Conservation (phyloP, 2,113 vertebrate species). For the Triplophysa dalaica region DNA sequence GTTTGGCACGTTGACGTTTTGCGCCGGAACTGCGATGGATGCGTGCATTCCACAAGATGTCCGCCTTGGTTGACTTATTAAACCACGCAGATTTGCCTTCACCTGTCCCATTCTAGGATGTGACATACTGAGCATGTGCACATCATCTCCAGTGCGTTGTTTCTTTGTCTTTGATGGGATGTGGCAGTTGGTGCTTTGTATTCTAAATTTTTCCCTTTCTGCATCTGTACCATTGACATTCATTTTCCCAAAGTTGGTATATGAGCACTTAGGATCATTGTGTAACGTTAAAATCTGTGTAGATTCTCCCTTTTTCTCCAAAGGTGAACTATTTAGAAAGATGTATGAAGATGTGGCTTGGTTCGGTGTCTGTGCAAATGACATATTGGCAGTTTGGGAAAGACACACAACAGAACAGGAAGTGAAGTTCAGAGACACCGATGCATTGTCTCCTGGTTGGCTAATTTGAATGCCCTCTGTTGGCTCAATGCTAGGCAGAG, state of each 20-base stretch:
- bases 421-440: conserved; percentile 32
- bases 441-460: conserved; percentile 23
- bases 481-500: conserved; percentile 51
- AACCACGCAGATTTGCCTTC: conserved; percentile 30
- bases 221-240: conserved; percentile 33
- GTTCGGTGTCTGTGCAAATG: conserved; percentile 42
- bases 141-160: conserved; percentile 75
- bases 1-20: conserved; percentile 33
- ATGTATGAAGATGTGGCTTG: conserved; percentile 47
- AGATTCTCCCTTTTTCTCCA: conserved; percentile 59
- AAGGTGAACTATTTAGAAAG: conserved; percentile 54
- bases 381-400: conserved; percentile 30
- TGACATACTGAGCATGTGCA: not conserved
- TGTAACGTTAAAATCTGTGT: conserved; percentile 58
- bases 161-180: conserved; percentile 87
- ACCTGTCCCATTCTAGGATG: conserved; percentile 37
- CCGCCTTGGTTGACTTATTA: conserved; percentile 37
- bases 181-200: conserved; percentile 45
- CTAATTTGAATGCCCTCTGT: conserved; percentile 54
- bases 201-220: conserved; percentile 44
- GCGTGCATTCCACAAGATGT: conserved; percentile 34
- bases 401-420: conserved; percentile 43
- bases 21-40: conserved; percentile 34
- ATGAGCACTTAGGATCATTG: conserved; percentile 30
- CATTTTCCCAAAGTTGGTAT: conserved; percentile 31